phyloP scores from a whole-genome alignment of 2,797 vertebrate species.

The Anomalospiza imberbis region DNA sequence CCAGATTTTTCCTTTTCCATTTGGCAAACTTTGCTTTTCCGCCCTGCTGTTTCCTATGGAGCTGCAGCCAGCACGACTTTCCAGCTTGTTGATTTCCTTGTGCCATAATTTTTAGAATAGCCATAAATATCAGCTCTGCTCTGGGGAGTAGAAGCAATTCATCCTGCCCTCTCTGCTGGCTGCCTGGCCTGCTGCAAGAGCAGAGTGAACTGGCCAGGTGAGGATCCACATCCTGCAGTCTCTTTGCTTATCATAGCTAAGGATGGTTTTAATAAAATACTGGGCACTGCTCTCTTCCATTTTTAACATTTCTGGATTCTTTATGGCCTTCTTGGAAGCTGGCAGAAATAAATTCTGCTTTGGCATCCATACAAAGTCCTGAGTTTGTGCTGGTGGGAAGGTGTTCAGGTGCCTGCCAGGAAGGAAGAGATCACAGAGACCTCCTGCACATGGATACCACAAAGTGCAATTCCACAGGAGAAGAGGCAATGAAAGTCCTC shows the following conservation, averaged over 20 bases:
- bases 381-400: not conserved
- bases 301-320: not conserved
- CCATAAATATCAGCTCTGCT: conserved; percentile 3
- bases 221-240: not conserved
- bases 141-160: not conserved
- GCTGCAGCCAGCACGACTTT: not conserved
- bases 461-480: not conserved
- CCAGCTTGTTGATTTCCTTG: conserved; percentile 35
- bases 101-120: conserved; percentile 24
- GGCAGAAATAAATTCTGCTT: not conserved
- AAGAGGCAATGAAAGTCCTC: not conserved
- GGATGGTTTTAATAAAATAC: not conserved
- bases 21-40: conserved; percentile 18
- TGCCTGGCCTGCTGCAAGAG: not conserved
- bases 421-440: not conserved
- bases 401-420: not conserved
- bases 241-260: not conserved
- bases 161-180: not conserved
- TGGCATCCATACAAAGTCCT: rapidly evolving
- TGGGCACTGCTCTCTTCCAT: not conserved
- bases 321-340: not conserved
- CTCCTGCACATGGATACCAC: not conserved
- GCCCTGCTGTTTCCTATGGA: not conserved
- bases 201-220: not conserved
- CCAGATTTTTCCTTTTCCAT: conserved; percentile 3